phyloP scores from a whole-genome alignment of 2,888 invertebrate species.

The Oscheius sp. region DNA sequence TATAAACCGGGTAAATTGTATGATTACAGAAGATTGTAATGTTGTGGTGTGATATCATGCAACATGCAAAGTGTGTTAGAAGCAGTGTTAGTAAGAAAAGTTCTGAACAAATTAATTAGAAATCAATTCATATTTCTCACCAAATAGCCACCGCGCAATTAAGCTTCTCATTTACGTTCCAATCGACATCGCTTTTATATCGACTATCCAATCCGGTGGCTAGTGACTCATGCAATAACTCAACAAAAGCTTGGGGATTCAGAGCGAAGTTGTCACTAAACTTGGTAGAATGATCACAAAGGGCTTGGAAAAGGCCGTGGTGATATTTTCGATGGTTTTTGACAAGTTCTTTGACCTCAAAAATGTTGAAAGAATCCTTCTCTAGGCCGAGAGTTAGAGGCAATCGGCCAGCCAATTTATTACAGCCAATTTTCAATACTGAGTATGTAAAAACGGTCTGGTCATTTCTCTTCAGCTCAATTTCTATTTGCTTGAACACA shows the following conservation, averaged over 20 bases:
- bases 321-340: not conserved
- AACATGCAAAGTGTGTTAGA: too few species aligned
- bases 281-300: not conserved
- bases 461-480: conserved; percentile 4
- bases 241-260: not conserved
- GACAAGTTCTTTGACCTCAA: not conserved
- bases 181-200: not conserved
- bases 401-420: not conserved
- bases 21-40: too few species aligned
- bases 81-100: too few species aligned
- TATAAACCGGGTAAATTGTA: too few species aligned
- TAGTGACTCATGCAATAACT: not conserved
- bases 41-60: too few species aligned
- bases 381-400: not conserved
- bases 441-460: conserved; percentile 2
- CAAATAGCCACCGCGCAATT: not conserved
- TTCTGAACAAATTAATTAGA: too few species aligned
- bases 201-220: not conserved
- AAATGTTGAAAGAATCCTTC: not conserved
- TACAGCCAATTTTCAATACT: not conserved
- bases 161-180: conserved; percentile 1
- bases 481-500: not conserved
- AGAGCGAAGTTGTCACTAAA: not conserved
- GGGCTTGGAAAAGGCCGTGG: conserved; percentile 5
- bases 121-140: too few species aligned